phyloP scores from a whole-genome alignment of 2,113 vertebrate species.

The Athene noctua region DNA sequence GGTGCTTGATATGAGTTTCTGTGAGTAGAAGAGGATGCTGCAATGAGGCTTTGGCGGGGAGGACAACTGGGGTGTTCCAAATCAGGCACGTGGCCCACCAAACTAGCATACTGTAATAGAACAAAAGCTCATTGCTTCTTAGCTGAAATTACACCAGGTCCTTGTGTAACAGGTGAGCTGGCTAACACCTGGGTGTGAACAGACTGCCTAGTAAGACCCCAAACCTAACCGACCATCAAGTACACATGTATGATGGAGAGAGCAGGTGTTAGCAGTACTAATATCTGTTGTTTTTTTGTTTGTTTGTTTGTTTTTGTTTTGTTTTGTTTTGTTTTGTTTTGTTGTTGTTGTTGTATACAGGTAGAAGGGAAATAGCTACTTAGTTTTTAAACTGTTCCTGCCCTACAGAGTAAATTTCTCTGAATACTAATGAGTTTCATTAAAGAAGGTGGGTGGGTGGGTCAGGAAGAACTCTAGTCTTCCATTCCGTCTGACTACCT shows the following conservation, averaged over 20 bases:
- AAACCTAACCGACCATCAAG: background rate
- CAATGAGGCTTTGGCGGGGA: background rate
- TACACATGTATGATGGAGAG: rapidly evolving
- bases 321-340: too few relatives aligned
- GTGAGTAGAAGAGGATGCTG: background rate
- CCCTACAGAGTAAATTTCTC: background rate
- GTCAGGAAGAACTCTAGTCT: background rate
- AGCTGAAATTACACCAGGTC: background rate
- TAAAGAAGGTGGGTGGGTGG: background rate
- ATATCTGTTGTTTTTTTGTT: background rate
- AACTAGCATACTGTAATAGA: background rate
- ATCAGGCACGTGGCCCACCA: background rate
- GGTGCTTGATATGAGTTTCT: background rate
- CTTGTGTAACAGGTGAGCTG: background rate
- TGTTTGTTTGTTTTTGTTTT: background rate
- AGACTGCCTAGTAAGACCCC: background rate
- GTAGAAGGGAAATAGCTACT: background rate
- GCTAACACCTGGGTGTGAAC: background rate
- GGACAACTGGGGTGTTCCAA: background rate
- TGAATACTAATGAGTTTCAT: background rate
- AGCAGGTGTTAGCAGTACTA: background rate
- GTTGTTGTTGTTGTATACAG: background rate
- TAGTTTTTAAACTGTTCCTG: background rate
- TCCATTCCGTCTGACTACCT: background rate
- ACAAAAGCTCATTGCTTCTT: background rate